phyloP scores from a whole-genome alignment of 37 sponge, comb jelly and placozoan species.

The Cladorhizidae sp. region DNA sequence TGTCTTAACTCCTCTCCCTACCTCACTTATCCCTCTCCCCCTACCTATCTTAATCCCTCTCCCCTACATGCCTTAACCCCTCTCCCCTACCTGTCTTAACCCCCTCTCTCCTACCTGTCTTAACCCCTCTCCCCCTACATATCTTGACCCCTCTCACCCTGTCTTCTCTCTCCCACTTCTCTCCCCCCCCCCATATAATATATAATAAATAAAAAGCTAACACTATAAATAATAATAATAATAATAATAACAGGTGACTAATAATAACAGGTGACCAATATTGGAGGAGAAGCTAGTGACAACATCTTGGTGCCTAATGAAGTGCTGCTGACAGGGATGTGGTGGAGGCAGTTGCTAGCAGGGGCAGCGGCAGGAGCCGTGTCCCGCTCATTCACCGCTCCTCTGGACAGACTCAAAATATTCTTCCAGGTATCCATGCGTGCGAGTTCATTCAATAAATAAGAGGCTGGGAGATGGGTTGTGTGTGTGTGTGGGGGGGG shows the following conservation, averaged over 20 bases:
- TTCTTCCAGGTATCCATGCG: constrained; percentile 26
- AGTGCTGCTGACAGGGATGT: constrained; percentile 74
- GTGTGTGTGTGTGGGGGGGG: no score
- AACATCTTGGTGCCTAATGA: constrained; percentile 51
- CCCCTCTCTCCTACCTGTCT: not conserved
- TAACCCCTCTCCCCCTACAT: not conserved
- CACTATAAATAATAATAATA: not conserved
- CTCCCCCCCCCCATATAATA: not conserved
- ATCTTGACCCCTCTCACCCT: not conserved
- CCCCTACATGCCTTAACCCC: not conserved
- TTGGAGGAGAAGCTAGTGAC: constrained; percentile 64
- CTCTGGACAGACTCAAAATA: constrained; percentile 94
- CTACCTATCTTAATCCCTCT: not conserved
- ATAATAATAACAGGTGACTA: no score
- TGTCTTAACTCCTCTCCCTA: not conserved
- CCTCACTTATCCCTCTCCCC: not conserved
- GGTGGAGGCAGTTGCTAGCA: constrained; percentile 95
- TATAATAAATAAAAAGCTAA: no score
- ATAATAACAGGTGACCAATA: constrained; percentile 63
- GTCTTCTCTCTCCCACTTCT: not conserved
- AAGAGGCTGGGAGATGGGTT: no score
- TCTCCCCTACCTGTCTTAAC: no score
- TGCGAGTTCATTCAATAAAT: not conserved
- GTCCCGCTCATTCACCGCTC: constrained; percentile 93
- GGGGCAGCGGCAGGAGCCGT: constrained; percentile 95